Evolutionary conservation across 2,888 invertebrate genomes (phyloP).

Genomic region (Heliconius ethilla): DNA sequence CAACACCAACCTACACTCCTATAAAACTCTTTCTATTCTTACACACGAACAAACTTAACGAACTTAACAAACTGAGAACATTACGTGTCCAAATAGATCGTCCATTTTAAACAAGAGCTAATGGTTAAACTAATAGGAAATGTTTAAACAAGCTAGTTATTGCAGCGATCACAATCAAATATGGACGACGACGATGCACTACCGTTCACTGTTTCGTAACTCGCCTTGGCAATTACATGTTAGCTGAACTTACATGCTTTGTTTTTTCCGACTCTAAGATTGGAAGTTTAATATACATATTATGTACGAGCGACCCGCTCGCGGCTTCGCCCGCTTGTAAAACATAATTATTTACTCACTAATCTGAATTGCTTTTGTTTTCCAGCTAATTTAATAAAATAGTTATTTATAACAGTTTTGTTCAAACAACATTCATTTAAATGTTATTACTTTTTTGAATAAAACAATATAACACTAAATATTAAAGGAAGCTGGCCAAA

Average conservation of each 20-base stretch:
- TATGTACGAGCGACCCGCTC: no score
- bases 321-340: no score
- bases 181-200: conserved; percentile 32
- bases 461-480: no score
- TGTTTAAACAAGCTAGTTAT: conserved; percentile 27
- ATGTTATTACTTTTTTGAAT: no score
- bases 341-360: no score
- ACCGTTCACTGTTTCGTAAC: conserved; percentile 40
- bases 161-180: conserved; percentile 38
- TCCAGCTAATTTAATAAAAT: no score
- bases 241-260: not conserved
- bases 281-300: no score
- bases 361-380: no score
- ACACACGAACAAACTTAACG: conserved; percentile 9
- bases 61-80: conserved; percentile 20
- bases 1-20: not conserved
- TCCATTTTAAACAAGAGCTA: conserved; percentile 19
- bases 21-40: not conserved
- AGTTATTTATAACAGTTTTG: no score
- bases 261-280: not conserved
- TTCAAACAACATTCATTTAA: no score
- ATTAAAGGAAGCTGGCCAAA: no score
- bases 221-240: conserved; percentile 15
- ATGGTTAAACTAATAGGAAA: conserved; percentile 30
- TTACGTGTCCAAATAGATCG: conserved; percentile 26